Conservation (phyloP, 2,888 invertebrate genomes). For the Brassicogethes aeneus region DNA sequence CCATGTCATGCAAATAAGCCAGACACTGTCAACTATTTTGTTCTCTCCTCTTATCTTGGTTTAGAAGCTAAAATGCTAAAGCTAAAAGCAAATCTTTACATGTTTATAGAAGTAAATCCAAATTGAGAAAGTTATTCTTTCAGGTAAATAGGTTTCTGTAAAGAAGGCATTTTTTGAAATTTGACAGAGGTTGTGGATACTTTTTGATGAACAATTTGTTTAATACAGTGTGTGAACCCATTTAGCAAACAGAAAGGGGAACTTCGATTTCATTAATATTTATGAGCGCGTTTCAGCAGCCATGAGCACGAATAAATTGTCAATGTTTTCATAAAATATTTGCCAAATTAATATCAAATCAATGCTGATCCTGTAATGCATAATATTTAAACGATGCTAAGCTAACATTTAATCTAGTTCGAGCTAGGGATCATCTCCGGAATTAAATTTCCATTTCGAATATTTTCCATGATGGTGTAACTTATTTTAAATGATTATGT, state of each 20-base stretch:
- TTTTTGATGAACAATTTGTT: conserved; percentile 15
- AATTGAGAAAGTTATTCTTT: too few relatives aligned
- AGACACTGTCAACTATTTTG: too few relatives aligned
- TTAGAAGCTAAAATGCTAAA: too few relatives aligned
- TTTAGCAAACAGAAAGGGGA: conserved; percentile 27
- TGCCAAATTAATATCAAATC: conserved; percentile 36
- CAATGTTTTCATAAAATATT: conserved; percentile 37
- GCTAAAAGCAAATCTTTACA: too few relatives aligned
- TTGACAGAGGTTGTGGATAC: too few relatives aligned
- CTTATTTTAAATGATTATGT: too few relatives aligned
- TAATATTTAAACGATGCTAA: conserved; percentile 27
- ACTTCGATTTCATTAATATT: conserved; percentile 34
- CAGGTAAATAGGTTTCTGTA: too few relatives aligned
- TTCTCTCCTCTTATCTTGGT: too few relatives aligned
- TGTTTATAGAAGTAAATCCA: too few relatives aligned
- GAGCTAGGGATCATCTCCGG: neutral
- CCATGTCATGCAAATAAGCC: conserved; percentile 13
- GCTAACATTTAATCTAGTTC: conserved; percentile 16
- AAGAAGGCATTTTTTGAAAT: too few relatives aligned
- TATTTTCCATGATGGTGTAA: too few relatives aligned
- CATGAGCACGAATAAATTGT: conserved; percentile 36
- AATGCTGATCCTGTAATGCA: conserved; percentile 31
- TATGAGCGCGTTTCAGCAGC: conserved; percentile 31
- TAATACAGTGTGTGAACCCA: conserved; percentile 20
- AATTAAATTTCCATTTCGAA: neutral